Evolutionary conservation across 1,140 invertebrate genomes (phyloP).

Genomic region (Cydia strobilella): DNA sequence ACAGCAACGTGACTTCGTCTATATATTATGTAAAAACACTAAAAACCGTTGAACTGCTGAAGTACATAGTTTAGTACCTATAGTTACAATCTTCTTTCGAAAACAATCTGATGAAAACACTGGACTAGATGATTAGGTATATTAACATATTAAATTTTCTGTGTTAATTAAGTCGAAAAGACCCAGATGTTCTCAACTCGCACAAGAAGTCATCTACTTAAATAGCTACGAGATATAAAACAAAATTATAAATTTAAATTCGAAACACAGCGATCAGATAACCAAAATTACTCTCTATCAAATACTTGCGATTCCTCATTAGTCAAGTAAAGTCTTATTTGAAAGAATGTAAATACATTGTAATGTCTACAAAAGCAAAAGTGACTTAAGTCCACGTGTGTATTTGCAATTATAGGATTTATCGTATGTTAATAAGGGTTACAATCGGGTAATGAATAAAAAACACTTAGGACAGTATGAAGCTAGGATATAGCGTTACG

Average conservation of each 20-base stretch:
- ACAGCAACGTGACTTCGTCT: too few species aligned
- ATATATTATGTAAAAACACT: too few species aligned
- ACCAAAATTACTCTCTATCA: neutral
- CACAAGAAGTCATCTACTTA: too few species aligned
- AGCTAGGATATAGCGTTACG: neutral
- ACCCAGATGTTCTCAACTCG: too few species aligned
- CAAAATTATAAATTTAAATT: neutral
- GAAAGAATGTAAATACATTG: neutral
- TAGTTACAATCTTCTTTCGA: too few species aligned
- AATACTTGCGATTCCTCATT: neutral
- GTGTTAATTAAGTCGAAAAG: too few species aligned
- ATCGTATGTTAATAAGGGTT: neutral
- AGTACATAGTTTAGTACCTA: too few species aligned
- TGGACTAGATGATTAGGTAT: too few species aligned
- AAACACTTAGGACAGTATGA: neutral
- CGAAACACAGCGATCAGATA: neutral
- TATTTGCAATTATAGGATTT: neutral
- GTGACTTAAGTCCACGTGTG: neutral
- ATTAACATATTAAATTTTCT: too few species aligned
- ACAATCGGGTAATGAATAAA: neutral
- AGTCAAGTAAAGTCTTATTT: neutral
- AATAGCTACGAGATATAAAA: too few species aligned
- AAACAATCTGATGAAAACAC: too few species aligned
- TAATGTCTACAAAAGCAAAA: conserved; percentile 1
- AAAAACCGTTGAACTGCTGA: too few species aligned